These are phyloP conservation scores for Gavialis gangeticus DNA, from an alignment of 2,113 vertebrate genomes.

Conservation along the genomic window DNA sequence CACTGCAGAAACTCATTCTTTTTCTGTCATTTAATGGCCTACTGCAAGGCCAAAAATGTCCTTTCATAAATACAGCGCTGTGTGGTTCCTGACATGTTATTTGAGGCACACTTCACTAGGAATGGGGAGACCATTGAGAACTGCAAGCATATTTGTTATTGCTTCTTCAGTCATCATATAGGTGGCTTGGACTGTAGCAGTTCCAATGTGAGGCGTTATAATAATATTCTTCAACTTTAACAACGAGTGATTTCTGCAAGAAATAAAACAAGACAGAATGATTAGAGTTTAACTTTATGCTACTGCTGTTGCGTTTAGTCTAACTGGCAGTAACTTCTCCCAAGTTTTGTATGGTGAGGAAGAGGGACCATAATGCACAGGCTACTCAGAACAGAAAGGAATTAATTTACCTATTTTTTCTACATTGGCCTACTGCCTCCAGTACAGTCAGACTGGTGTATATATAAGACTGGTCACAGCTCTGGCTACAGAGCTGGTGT, in stretches of 20 bases:
- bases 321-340: neutral
- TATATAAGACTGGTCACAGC: neutral
- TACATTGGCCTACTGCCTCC: rapidly evolving
- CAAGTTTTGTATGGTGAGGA: neutral
- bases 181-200: slow-evolving; percentile 62
- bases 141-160: slow-evolving; percentile 71
- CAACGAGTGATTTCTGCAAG: slow-evolving; percentile 76
- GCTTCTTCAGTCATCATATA: slow-evolving; percentile 64
- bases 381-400: neutral
- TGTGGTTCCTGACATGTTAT: slow-evolving; percentile 6
- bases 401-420: neutral
- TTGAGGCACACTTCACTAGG: slow-evolving; percentile 72
- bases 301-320: neutral
- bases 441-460: neutral
- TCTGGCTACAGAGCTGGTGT: neutral
- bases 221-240: slow-evolving; percentile 71
- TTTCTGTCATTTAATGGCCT: neutral
- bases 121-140: slow-evolving; percentile 61
- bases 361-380: neutral
- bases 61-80: neutral
- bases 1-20: neutral
- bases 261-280: slow-evolving; percentile 22
- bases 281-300: neutral
- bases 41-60: neutral
- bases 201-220: slow-evolving; percentile 79